phyloP scores from a whole-genome alignment of 1,140 invertebrate genomes.

The Anadara kagoshimensis region DNA sequence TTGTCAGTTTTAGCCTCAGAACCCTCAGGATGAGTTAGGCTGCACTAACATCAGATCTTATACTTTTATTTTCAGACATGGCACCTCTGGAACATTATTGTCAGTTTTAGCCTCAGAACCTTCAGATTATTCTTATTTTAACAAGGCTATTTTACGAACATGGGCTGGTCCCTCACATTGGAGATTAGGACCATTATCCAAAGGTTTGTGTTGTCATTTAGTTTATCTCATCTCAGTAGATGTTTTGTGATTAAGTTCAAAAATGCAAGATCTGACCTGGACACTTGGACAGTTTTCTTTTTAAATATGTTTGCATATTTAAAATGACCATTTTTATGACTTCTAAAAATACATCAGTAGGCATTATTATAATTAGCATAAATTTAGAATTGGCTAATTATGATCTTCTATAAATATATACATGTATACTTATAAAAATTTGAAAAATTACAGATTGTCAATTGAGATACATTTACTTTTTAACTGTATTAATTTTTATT shows the following conservation, averaged over 20 bases:
- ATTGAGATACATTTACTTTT: too few relatives aligned
- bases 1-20: constrained; percentile 67
- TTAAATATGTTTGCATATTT: not conserved
- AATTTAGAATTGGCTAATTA: too few relatives aligned
- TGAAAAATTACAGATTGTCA: too few relatives aligned
- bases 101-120: constrained; percentile 70
- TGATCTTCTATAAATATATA: too few relatives aligned
- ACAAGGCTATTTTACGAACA: constrained; percentile 77
- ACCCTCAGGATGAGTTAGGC: too few relatives aligned
- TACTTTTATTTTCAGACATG: constrained; percentile 51
- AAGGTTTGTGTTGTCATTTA: constrained; percentile 54
- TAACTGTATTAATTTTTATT: not conserved
- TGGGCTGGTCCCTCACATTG: constrained; percentile 87
- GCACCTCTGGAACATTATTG: constrained; percentile 63
- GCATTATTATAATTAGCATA: too few relatives aligned
- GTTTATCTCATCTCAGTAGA: not conserved
- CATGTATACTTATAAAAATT: too few relatives aligned
- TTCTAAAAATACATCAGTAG: not conserved
- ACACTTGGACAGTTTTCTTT: too few relatives aligned
- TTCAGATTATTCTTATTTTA: constrained; percentile 83
- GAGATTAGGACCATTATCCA: constrained; percentile 78
- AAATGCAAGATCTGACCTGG: too few relatives aligned
- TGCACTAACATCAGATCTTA: not conserved
- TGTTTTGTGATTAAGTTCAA: too few relatives aligned
- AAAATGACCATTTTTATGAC: not conserved